Evolutionary conservation across 2,113 vertebrate genomes (phyloP), one percentile per base, ranked within the genome.

Genomic region (Gymnocephalus cernua): DNA sequence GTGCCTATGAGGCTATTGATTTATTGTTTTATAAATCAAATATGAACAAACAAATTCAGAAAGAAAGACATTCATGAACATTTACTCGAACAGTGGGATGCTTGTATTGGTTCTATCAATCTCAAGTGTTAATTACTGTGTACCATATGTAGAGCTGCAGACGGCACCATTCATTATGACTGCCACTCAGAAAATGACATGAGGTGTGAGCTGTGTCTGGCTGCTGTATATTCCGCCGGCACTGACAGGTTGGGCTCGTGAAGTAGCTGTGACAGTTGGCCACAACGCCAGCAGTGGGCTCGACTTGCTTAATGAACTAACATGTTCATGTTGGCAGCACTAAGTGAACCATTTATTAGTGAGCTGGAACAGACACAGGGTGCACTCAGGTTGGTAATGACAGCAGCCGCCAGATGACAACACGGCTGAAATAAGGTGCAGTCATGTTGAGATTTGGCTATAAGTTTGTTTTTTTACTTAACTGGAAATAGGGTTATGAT

Each of bases 201-300:
- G 54, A 84, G 81, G 73, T 68, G 72, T 38, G 72, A 80, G 64
- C 64, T 62, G 76, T 56, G 81, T 72, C 63, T 80, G 44, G 63
- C 48, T 51, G 83, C 70, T 53, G 62, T 76, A 58, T 51, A 62
- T 57, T 81, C 81, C 29, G 51, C 57, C 58, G 13, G 73, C 71
- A 63, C 64, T 68, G 83, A 77, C 21, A 25, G 71, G 79, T 75
- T 38, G 71, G 66, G 63, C 83, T 80, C 64, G 48, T 87, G 87
- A 92, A 91, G 75, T 83, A 82, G 74, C 85, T 80, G 72, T 92
- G 94, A 93, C 94, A 94, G 93, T 93, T 89, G 92, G 89, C 80
- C 91, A 69, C 76, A 77, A 59, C 45, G 66, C 67, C 86, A 82
- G 88, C 82, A 77, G 84, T 79, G 73, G 89, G 73, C 83, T 86